Percentiles rank a stretch among this genome's conserved stretches.
Evolutionary conservation across 2,113 vertebrate species (phyloP).

Genomic region (Coryphaenoides rupestris): DNA sequence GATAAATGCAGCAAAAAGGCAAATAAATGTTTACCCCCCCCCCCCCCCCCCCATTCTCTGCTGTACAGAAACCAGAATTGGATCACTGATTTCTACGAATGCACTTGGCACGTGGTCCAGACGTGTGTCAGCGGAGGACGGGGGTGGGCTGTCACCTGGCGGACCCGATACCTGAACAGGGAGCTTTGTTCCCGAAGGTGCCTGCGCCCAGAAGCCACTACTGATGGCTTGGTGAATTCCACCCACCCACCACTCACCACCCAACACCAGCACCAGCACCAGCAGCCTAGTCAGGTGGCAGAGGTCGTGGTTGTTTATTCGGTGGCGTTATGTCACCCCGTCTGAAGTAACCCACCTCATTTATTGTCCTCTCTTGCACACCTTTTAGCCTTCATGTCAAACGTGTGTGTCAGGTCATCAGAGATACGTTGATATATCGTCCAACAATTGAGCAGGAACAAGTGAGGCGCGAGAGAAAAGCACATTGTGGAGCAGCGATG

Average conservation of each 20-base stretch:
- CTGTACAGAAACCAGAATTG: too few relatives aligned
- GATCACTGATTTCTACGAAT: too few relatives aligned
- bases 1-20: too few relatives aligned
- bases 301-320: not conserved
- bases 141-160: slow-evolving; percentile 27
- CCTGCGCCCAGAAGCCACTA: slow-evolving; percentile 32
- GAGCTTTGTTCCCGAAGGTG: slow-evolving; percentile 43
- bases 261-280: not conserved
- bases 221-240: slow-evolving; percentile 39
- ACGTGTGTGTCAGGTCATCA: not conserved
- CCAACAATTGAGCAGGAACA: not conserved
- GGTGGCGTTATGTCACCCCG: slow-evolving; percentile 15
- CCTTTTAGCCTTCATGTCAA: not conserved
- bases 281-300: not conserved
- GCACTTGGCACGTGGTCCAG: too few relatives aligned
- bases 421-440: not conserved
- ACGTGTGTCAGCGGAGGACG: slow-evolving; percentile 17
- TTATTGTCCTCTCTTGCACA: not conserved
- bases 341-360: slow-evolving; percentile 19
- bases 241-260: too few relatives aligned
- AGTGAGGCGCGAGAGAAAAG: not conserved
- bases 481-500: slow-evolving; percentile 14
- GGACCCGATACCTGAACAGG: slow-evolving; percentile 26
- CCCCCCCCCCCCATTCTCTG: too few relatives aligned
- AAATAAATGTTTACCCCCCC: too few relatives aligned